These are phyloP conservation scores for Clitarchus hookeri DNA, from an alignment of 2,888 invertebrate species.

Conservation along the genomic window DNA sequence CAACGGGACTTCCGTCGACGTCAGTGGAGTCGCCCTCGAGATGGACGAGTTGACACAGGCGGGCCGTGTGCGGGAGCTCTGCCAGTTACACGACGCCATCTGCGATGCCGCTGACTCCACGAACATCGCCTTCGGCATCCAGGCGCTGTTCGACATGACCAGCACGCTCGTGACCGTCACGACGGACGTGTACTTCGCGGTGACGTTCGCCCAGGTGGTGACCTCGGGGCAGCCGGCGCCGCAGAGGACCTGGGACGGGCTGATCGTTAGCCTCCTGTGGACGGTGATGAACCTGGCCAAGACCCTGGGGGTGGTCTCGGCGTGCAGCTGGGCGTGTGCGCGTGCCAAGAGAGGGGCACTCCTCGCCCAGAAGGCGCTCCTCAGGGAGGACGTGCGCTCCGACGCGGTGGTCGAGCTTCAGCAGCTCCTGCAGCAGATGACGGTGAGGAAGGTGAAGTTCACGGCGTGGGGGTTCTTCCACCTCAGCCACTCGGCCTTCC, in stretches of 20 bases:
- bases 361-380: constrained; percentile 5
- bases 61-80: background rate
- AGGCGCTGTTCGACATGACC: constrained; percentile 11
- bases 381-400: constrained; percentile 20
- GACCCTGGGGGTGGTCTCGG: background rate
- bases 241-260: background rate
- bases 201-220: constrained; percentile 17
- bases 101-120: background rate
- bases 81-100: background rate
- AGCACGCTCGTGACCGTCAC: background rate
- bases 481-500: constrained; percentile 4
- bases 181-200: constrained; percentile 15
- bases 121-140: constrained; percentile 21
- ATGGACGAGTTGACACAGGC: background rate
- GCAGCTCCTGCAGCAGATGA: background rate
- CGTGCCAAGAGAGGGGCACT: background rate
- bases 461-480: constrained; percentile 20
- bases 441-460: background rate
- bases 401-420: constrained; percentile 10
- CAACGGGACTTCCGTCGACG: constrained; percentile 2
- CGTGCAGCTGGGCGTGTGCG: constrained; percentile 8
- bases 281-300: background rate
- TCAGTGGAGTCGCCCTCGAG: background rate
- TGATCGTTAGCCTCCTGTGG: background rate
- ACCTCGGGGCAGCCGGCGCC: background rate